These are phyloP conservation scores for Promerops cafer DNA, from an alignment of 2,113 vertebrate genomes.

Conservation along the genomic window DNA sequence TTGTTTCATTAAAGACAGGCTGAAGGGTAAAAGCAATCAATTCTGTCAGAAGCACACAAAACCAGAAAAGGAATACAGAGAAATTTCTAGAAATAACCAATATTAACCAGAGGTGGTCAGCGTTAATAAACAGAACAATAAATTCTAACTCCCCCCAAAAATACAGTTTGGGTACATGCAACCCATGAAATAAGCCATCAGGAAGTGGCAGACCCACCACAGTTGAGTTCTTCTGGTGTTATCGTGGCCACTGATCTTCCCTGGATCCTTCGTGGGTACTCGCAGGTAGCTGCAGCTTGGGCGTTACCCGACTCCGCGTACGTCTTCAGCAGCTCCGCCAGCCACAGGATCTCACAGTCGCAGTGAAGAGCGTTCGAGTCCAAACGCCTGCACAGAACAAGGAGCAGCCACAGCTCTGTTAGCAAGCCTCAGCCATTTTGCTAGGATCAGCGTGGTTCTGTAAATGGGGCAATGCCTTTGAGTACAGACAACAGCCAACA, in stretches of 20 bases:
- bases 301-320: slow-evolving; percentile 91
- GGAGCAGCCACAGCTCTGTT: neutral
- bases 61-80: neutral
- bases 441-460: neutral
- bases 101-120: neutral
- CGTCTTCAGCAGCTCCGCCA: slow-evolving; percentile 88
- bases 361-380: slow-evolving; percentile 94
- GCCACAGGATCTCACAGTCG: slow-evolving; percentile 95
- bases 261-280: slow-evolving; percentile 87
- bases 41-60: neutral
- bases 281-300: slow-evolving; percentile 94
- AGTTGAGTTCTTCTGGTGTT: slow-evolving; percentile 92
- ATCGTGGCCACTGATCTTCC: slow-evolving; percentile 92
- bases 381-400: slow-evolving; percentile 77
- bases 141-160: neutral
- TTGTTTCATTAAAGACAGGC: neutral
- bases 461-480: neutral
- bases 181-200: neutral
- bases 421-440: neutral
- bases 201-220: slow-evolving; percentile 75
- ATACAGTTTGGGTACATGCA: neutral
- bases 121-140: neutral
- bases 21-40: neutral
- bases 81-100: neutral
- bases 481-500: neutral